Conservation (phyloP, 2,797 vertebrate species). For the Fratercula arctica region DNA sequence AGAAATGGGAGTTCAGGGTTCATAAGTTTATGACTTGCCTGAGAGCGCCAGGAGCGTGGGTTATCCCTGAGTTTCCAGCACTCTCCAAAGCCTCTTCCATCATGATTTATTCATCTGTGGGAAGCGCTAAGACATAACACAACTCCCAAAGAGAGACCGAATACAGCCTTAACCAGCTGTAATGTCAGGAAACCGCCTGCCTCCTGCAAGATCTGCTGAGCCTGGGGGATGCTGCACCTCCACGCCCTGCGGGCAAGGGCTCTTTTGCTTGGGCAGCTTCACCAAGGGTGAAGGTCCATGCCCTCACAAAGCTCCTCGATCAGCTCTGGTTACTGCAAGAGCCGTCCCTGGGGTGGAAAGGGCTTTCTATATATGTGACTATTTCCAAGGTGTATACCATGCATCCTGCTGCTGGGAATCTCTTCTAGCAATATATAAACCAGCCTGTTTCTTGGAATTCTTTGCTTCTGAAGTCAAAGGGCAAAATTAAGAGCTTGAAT, state of each 20-base stretch:
- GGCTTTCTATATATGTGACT: neutral
- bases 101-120: constrained; percentile 42
- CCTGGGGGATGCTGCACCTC: neutral
- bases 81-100: neutral
- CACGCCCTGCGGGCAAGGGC: rapidly evolving
- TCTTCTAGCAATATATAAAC: neutral
- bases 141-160: neutral
- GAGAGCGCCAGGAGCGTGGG: rapidly evolving
- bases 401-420: neutral
- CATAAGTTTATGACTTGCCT: neutral
- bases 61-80: neutral
- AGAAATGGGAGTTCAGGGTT: neutral
- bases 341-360: neutral
- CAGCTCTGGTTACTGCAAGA: neutral
- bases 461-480: neutral
- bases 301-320: neutral
- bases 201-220: neutral
- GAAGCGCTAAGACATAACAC: neutral
- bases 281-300: neutral
- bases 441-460: neutral
- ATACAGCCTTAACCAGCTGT: neutral
- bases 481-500: neutral
- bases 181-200: neutral
- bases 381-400: neutral
- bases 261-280: neutral